phyloP scores from a whole-genome alignment of 2,888 invertebrate genomes.

The Chaetoderma sp. region DNA sequence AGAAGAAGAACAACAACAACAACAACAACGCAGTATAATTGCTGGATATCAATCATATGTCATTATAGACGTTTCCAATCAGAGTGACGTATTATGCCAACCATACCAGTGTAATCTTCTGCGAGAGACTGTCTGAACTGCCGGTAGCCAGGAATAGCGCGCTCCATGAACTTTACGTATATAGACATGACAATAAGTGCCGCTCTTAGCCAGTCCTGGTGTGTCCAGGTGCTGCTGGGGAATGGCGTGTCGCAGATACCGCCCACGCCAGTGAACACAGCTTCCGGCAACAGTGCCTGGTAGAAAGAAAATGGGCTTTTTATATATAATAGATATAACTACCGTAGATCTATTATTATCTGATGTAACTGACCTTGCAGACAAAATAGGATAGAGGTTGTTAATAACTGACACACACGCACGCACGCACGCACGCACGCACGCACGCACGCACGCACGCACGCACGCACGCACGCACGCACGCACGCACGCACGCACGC shows the following conservation, averaged over 20 bases:
- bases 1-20: no score
- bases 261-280: conserved; percentile 55
- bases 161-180: conserved; percentile 51
- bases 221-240: conserved; percentile 55
- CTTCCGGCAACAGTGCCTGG: conserved; percentile 37
- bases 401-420: not conserved
- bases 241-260: conserved; percentile 55
- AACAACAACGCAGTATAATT: no score
- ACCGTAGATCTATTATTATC: no score
- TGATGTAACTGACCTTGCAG: no score
- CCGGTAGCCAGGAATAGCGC: conserved; percentile 56
- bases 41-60: no score
- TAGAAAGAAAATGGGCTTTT: not conserved
- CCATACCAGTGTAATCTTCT: conserved; percentile 88
- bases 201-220: conserved; percentile 58
- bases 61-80: no score
- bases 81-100: no score
- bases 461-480: no score
- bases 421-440: not conserved
- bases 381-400: no score
- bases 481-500: no score
- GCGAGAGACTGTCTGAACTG: conserved; percentile 85
- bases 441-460: not conserved
- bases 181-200: conserved; percentile 56
- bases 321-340: no score